Evolutionary conservation across 2,888 invertebrate species (phyloP).

Genomic region (Leptinotarsa rubiginosa): DNA sequence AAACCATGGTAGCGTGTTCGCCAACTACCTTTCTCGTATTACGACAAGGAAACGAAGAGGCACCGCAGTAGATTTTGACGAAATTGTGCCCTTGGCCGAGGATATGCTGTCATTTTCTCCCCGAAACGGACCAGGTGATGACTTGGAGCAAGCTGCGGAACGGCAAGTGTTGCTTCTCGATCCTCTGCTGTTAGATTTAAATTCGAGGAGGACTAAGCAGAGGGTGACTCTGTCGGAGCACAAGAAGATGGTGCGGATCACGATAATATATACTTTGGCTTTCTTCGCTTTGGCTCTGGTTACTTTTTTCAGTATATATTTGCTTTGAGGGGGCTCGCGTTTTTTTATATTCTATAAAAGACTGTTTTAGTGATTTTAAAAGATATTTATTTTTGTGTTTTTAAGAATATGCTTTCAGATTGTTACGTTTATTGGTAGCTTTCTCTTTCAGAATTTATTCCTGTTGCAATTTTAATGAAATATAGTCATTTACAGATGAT

Average conservation of each 20-base stretch:
- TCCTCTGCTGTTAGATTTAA: conserved; percentile 68
- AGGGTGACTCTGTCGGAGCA: conserved; percentile 63
- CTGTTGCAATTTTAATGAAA: conserved; percentile 6
- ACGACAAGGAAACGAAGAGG: conserved; percentile 42
- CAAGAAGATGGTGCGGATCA: conserved; percentile 68
- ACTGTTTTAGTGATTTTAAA: conserved; percentile 37
- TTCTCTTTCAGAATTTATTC: conserved; percentile 26
- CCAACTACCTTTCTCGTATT: conserved; percentile 39
- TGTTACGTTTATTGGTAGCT: conserved; percentile 16
- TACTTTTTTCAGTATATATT: conserved; percentile 71
- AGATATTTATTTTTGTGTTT: conserved; percentile 37
- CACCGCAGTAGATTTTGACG: conserved; percentile 57
- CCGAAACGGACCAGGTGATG: conserved; percentile 28
- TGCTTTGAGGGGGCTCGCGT: conserved; percentile 21
- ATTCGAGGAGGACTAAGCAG: conserved; percentile 58
- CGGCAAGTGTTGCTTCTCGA: conserved; percentile 67
- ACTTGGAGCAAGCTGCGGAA: conserved; percentile 33
- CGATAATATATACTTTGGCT: conserved; percentile 71
- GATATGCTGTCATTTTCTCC: conserved; percentile 32
- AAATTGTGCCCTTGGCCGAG: conserved; percentile 60
- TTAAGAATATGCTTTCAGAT: conserved; percentile 23
- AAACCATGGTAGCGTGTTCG: conserved; percentile 36
- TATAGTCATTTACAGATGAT: neutral
- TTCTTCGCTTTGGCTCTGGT: conserved; percentile 69
- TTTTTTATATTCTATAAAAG: conserved; percentile 15